Evolutionary conservation across 2,888 invertebrate genomes (phyloP).

Genomic region (Ormyrus pomaceus): DNA sequence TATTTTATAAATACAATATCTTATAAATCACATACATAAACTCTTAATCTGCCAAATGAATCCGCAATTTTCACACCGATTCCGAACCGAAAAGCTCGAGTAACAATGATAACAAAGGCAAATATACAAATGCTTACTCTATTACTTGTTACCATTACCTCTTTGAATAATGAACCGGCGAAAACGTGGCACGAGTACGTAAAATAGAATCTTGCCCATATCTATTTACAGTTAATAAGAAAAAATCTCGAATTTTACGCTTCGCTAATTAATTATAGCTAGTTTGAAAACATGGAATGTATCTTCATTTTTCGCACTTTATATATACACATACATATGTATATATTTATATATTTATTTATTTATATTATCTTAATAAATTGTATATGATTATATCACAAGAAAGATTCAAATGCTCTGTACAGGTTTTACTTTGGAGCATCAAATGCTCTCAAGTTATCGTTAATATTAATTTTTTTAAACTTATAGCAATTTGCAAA

Average conservation of each 20-base stretch:
- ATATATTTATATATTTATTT: constrained; percentile 50
- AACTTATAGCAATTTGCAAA: constrained; percentile 49
- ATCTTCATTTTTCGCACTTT: constrained; percentile 59
- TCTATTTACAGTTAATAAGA: constrained; percentile 47
- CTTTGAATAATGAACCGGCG: background rate
- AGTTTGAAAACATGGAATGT: constrained; percentile 67
- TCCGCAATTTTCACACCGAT: constrained; percentile 18
- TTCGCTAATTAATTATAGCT: constrained; percentile 58
- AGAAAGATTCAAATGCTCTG: constrained; percentile 75
- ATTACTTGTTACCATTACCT: too few relatives aligned
- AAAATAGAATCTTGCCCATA: constrained; percentile 33
- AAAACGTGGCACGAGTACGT: constrained; percentile 39
- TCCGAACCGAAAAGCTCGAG: constrained; percentile 8
- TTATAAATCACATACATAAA: constrained; percentile 14
- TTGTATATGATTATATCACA: constrained; percentile 75
- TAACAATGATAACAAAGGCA: constrained; percentile 9
- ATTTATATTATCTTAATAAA: constrained; percentile 67
- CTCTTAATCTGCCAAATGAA: constrained; percentile 20
- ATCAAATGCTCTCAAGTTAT: constrained; percentile 69
- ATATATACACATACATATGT: constrained; percentile 55
- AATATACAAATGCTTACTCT: too few relatives aligned
- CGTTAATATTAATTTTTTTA: constrained; percentile 57
- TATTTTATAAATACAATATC: background rate
- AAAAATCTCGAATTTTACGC: constrained; percentile 50
- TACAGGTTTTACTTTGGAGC: constrained; percentile 70